Conservation (phyloP, 2,113 vertebrate genomes). For the Crotalus viridis region DNA sequence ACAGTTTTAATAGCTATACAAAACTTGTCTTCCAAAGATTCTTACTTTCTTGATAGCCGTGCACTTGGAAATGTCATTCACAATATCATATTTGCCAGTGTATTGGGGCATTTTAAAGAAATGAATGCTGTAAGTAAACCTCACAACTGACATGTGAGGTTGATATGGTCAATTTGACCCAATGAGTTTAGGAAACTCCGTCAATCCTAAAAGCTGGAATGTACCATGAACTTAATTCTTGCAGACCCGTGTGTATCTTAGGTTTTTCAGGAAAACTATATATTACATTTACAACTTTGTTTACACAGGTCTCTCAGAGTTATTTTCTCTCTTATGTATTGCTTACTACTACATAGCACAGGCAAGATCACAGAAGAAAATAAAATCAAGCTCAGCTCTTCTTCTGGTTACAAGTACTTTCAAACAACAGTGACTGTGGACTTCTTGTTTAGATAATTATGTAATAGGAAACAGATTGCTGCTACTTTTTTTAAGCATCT, state of each 20-base stretch:
- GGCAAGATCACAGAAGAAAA: constrained; percentile 30
- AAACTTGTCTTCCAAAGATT: neutral
- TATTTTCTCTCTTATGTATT: constrained; percentile 5
- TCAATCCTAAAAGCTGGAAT: neutral
- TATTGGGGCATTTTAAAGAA: neutral
- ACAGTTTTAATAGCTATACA: neutral
- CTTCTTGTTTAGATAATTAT: constrained; percentile 52
- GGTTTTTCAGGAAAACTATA: neutral
- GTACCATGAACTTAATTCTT: neutral
- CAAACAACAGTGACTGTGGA: constrained; percentile 41
- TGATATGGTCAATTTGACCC: neutral
- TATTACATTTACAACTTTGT: neutral
- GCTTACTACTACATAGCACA: constrained; percentile 10
- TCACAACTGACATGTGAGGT: neutral
- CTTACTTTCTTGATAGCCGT: neutral
- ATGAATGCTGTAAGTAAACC: neutral
- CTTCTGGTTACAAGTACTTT: constrained; percentile 40
- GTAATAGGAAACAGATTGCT: constrained; percentile 66
- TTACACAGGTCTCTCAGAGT: neutral
- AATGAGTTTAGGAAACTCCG: constrained; percentile 10
- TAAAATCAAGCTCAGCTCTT: constrained; percentile 19
- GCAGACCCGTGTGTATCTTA: neutral
- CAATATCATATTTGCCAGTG: neutral
- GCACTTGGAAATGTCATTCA: neutral
- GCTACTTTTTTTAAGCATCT: constrained; percentile 65